Evolutionary conservation across 1,140 invertebrate species (phyloP).

Genomic region (Phenacoccus solenopsis): DNA sequence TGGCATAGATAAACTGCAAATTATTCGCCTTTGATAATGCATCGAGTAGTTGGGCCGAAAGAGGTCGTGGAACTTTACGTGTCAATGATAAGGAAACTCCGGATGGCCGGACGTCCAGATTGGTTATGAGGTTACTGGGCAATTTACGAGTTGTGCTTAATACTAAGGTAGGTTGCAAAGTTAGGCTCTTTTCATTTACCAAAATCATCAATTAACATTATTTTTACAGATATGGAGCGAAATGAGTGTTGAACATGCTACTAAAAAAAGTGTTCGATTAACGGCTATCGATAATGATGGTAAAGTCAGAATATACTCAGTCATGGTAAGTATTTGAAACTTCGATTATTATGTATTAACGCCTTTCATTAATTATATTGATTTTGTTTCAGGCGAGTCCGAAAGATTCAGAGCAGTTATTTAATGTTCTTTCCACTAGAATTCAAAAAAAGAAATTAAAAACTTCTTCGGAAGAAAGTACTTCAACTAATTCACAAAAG

Average conservation of each 20-base stretch:
- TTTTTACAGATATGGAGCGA: conserved; percentile 61
- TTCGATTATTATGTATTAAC: background rate
- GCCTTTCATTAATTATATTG: background rate
- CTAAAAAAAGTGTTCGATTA: conserved; percentile 71
- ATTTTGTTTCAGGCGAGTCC: background rate
- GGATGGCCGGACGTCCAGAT: conserved; percentile 42
- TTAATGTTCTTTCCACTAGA: background rate
- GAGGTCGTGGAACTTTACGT: conserved; percentile 72
- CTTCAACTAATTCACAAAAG: background rate
- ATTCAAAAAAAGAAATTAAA: conserved; percentile 10
- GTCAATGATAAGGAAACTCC: conserved; percentile 56
- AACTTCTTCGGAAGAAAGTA: background rate
- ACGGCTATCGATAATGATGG: conserved; percentile 65
- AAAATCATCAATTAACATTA: conserved; percentile 20
- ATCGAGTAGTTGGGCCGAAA: conserved; percentile 59
- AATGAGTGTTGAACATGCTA: conserved; percentile 78
- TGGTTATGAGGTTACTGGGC: conserved; percentile 76
- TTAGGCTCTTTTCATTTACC: conserved; percentile 17
- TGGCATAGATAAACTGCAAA: conserved; percentile 67
- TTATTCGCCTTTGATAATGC: conserved; percentile 74
- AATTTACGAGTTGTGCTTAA: conserved; percentile 81
- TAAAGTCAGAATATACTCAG: conserved; percentile 10
- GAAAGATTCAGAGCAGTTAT: conserved; percentile 5
- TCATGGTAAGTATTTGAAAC: background rate
- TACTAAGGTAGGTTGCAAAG: conserved; percentile 52